Evolutionary conservation across 1,140 invertebrate species (phyloP), one percentile per base, ranked within the genome.

Genomic region (Octopus sinensis): DNA sequence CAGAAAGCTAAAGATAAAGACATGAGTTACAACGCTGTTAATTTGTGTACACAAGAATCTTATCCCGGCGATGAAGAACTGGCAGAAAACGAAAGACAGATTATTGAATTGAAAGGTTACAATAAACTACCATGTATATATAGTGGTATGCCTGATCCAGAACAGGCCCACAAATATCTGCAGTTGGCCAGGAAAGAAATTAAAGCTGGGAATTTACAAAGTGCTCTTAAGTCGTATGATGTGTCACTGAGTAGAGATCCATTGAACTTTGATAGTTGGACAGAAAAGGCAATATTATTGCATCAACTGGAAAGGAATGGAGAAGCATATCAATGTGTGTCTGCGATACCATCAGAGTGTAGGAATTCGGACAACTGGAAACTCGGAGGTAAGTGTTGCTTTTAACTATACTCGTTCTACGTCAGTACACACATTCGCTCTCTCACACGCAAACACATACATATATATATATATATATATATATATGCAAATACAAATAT

Each of bases 31-130:
- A 77, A 86, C 76, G 82, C 85, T 1, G 79, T 86, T 5, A 84
- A 82, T 54, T 79, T 87, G 78, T 85, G 84, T 79, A 83, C 86
- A 10, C 85, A 86, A 71, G 83, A 83, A 7, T 80, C 85, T 3
- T 87, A 86, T 54, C 85, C 86, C 0, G 86, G 86, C 12, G 86
- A 87, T 56, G 82, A 84, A 9, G 84, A 85, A 54, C 79, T 87
- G n/a, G 77, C 83, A 71, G 12, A n/a, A 0, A 54, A 82, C n/a
- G 86, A 87, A 53, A 81, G 54, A 9, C 85, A 87, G 23, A 85
- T 87, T 51, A 84, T 87, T 81, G 68, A 76, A 0, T 80, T 80
- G 12, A 84, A 85, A 82, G 82, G 83, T 52, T 79, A 86, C 71
- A 80, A 80, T 68, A 81, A 85, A 62, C 77, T 82, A 6, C 86